Conservation (phyloP, 2,113 vertebrate species). For the Rhinolophus ferrumequinum region DNA sequence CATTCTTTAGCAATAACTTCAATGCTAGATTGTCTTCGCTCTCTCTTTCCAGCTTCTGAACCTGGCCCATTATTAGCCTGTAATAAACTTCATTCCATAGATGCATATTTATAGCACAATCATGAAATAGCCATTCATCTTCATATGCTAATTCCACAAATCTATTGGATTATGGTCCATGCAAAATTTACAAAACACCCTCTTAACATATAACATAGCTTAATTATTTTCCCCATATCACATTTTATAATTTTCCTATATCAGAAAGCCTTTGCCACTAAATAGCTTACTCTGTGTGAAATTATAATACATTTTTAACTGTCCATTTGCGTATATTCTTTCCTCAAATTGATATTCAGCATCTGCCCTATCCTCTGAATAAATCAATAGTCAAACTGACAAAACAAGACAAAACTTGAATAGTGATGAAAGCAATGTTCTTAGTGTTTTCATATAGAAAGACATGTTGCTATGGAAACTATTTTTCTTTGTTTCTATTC, state of each 20-base stretch:
- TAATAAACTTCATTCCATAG: not conserved
- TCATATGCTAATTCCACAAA: not conserved
- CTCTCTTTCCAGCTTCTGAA: not conserved
- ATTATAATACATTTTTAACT: not conserved
- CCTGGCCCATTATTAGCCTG: not conserved
- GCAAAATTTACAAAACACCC: not conserved
- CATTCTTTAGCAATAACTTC: not conserved
- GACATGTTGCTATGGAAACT: constrained; percentile 44
- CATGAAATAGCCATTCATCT: not conserved
- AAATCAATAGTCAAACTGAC: constrained; percentile 45
- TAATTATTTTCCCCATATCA: not conserved
- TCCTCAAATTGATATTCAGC: not conserved
- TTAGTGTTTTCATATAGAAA: constrained; percentile 38
- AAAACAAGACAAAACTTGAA: constrained; percentile 55
- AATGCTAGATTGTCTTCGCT: not conserved
- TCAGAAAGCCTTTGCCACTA: not conserved
- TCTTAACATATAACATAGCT: not conserved
- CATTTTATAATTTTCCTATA: constrained; percentile 3
- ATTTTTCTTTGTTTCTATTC: constrained; percentile 58
- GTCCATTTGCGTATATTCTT: not conserved
- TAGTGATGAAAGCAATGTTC: not conserved
- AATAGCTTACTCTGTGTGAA: not conserved
- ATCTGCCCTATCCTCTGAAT: constrained; percentile 1
- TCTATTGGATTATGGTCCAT: not conserved
- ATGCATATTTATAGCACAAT: not conserved